phyloP scores from a whole-genome alignment of 2,888 invertebrate species.

The Dorcus hopei region DNA sequence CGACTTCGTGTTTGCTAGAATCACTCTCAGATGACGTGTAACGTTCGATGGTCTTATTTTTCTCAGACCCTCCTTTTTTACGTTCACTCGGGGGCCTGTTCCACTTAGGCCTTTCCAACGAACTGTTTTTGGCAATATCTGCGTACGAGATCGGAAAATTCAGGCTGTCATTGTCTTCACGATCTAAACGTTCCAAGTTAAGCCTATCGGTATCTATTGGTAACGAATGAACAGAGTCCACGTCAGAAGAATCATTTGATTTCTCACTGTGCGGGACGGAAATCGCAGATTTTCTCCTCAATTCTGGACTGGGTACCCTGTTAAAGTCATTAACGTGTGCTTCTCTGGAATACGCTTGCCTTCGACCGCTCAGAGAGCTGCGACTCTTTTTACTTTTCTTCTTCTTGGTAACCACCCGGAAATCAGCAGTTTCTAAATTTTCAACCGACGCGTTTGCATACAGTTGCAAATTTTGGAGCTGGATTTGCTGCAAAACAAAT shows the following conservation, averaged over 20 bases:
- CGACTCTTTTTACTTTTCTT: constrained; percentile 73
- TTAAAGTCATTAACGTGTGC: constrained; percentile 28
- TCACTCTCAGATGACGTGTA: constrained; percentile 6
- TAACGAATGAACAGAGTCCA: constrained; percentile 82
- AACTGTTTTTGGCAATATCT: constrained; percentile 67
- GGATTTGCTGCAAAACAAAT: constrained; percentile 15
- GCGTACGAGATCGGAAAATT: constrained; percentile 64
- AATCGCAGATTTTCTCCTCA: constrained; percentile 66
- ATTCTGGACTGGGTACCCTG: constrained; percentile 27
- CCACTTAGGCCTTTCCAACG: constrained; percentile 3
- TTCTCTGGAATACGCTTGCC: constrained; percentile 18
- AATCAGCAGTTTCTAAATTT: constrained; percentile 63
- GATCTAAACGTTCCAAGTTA: constrained; percentile 4
- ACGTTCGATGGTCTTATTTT: not conserved
- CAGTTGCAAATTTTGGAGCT: constrained; percentile 22
- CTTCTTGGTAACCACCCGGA: constrained; percentile 80
- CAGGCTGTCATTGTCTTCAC: constrained; percentile 6
- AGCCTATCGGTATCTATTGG: constrained; percentile 55
- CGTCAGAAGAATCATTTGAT: constrained; percentile 76
- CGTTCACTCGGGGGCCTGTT: not conserved
- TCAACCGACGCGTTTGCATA: constrained; percentile 46
- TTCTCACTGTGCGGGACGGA: constrained; percentile 81
- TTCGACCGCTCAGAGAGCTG: constrained; percentile 47
- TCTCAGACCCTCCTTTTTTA: not conserved
- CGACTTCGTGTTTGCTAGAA: constrained; percentile 3